A percentile compares a stretch with the other conserved stretches of the same genome.
These are phyloP conservation scores for Phrynosoma platyrhinos DNA, from an alignment of 2,113 vertebrate genomes.

Conservation along the genomic window DNA sequence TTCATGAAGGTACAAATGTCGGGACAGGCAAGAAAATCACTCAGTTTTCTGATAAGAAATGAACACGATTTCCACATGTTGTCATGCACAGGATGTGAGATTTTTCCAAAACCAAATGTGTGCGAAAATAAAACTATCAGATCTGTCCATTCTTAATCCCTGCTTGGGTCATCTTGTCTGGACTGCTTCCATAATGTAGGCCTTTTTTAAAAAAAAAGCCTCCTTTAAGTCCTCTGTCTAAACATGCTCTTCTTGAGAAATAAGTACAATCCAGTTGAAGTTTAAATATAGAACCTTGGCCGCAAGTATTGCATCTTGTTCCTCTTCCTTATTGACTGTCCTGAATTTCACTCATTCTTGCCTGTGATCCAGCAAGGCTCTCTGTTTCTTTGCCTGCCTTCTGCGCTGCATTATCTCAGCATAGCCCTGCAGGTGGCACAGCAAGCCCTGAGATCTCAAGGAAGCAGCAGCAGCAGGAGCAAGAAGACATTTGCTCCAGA, in stretches of 20 bases:
- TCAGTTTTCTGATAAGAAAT: neutral
- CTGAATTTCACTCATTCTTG: neutral
- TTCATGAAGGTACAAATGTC: neutral
- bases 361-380: neutral
- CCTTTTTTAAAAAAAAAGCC: neutral
- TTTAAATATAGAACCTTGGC: neutral
- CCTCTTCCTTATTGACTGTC: neutral
- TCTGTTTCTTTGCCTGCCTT: neutral
- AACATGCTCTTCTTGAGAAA: neutral
- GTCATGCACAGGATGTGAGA: neutral
- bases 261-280: neutral
- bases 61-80: neutral
- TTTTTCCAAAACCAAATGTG: neutral
- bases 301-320: neutral
- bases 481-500: neutral
- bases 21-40: neutral
- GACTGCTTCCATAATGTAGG: neutral
- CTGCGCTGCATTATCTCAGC: conserved; percentile 45
- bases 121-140: neutral
- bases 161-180: neutral
- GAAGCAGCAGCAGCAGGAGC: neutral
- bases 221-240: neutral
- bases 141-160: neutral
- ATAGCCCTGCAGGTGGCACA: conserved; percentile 77
- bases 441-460: conserved; percentile 60